A percentile compares a stretch with the other conserved stretches of the same genome.
These are phyloP conservation scores for Scatophagus argus DNA, from an alignment of 2,113 vertebrate genomes.

Conservation along the genomic window DNA sequence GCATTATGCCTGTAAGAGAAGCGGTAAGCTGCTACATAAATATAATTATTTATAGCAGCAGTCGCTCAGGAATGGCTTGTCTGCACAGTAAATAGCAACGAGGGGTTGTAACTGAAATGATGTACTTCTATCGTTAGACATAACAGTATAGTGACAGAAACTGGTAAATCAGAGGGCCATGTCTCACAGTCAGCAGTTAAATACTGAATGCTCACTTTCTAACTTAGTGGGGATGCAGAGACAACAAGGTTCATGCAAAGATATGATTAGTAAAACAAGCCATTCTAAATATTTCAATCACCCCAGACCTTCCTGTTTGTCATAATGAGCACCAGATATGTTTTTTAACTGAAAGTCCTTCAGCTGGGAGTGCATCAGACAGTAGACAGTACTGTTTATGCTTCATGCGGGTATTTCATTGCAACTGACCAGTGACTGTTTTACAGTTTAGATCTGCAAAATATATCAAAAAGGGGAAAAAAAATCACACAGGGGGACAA, in stretches of 20 bases:
- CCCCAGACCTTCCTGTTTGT: slow-evolving; percentile 13
- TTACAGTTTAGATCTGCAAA: slow-evolving; percentile 39
- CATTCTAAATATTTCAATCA: slow-evolving; percentile 58
- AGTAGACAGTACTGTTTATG: slow-evolving; percentile 7
- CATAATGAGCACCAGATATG: not conserved
- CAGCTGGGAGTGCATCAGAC: slow-evolving; percentile 27
- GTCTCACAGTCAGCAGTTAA: slow-evolving; percentile 47
- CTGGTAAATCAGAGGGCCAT: slow-evolving; percentile 40
- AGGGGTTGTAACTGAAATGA: slow-evolving; percentile 14
- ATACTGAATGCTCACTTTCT: slow-evolving; percentile 43
- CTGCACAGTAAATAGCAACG: slow-evolving; percentile 6
- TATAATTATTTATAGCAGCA: slow-evolving; percentile 23
- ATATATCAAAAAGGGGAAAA: slow-evolving; percentile 16
- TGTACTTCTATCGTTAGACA: slow-evolving; percentile 22
- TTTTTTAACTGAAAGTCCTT: slow-evolving; percentile 17
- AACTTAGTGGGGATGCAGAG: slow-evolving; percentile 28
- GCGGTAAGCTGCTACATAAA: slow-evolving; percentile 5
- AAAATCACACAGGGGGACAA: not conserved
- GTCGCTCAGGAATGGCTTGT: slow-evolving; percentile 9
- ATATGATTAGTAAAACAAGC: slow-evolving; percentile 47
- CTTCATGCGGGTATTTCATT: slow-evolving; percentile 35
- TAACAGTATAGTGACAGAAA: slow-evolving; percentile 11
- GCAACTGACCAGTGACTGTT: slow-evolving; percentile 10
- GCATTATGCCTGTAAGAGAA: slow-evolving; percentile 6
- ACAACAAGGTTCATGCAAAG: not conserved